Base-by-base conservation (phyloP, 92 coral and sea anemone species). In the Palythoa grandiflora region DNA sequence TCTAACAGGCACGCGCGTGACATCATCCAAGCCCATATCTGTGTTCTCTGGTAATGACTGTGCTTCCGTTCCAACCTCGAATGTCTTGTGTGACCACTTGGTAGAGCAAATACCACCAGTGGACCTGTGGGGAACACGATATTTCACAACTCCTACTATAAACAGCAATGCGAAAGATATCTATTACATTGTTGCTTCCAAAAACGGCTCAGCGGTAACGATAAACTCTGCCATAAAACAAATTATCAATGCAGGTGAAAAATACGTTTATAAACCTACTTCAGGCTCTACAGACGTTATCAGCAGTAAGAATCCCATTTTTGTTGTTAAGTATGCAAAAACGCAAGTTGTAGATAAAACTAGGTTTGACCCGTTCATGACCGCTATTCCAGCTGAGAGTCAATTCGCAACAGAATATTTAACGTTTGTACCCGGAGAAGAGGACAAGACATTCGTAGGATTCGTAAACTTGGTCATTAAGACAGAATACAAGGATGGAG, bases 11-110 rank as follows among this genome's bases (percentile, higher is more conserved):
- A 93, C 96, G 0, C 87, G 90, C 5, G 92, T 96, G 36, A 77
- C 89, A 9, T 94, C 98, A 28, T 54, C 91, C 39, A 93, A 91
- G 68, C 96, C 93, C 0, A 73, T 96, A 11, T 94, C 98, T 2
- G 96, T 96, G 37, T 94, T 91, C 87, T 93, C 98, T 37, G 98
- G 98, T 40, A 83, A 92, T 71, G 98, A 96, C 38, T 96, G 98
- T 74, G 93, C 98, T 5, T 75, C 87, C 28, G 93, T 96, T 8
- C 98, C 98, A 19, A 6, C 11, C 1, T 2, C 84, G 8, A 73
- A 63, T 37, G 40, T 10, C 1, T 84, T 92, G 38, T 96, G 98
- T 78, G 96, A 94, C 73, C 96, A 94, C 73, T 85, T 96, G 44
- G 96, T 94, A 1, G 98, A 96, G 79, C 97, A 94, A 84, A 73